phyloP scores from a whole-genome alignment of 2,797 vertebrate species.

The Myotis findleyi region DNA sequence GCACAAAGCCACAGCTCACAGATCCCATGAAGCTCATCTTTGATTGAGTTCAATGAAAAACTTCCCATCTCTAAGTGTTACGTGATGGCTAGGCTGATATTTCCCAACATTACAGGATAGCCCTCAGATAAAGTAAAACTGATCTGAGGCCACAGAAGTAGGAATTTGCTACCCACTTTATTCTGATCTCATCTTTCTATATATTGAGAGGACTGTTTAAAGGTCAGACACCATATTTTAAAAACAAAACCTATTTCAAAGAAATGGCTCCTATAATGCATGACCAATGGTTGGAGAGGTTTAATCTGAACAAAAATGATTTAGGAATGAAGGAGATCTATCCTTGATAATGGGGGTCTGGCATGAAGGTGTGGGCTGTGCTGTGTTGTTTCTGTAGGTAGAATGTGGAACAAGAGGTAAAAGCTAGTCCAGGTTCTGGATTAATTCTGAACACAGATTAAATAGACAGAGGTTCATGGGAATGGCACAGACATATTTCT shows the following conservation, averaged over 20 bases:
- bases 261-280: background rate
- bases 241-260: background rate
- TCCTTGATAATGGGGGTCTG: too few relatives aligned
- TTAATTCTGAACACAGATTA: background rate
- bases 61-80: background rate
- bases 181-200: background rate
- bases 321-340: background rate
- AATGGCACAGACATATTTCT: background rate
- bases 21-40: background rate
- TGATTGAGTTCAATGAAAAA: background rate
- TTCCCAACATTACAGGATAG: background rate
- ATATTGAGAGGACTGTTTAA: background rate
- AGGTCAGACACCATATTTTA: background rate
- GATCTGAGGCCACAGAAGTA: background rate
- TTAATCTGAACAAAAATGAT: background rate
- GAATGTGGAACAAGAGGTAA: background rate
- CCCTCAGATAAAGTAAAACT: background rate
- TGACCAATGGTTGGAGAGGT: too few relatives aligned
- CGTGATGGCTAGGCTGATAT: background rate
- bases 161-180: background rate
- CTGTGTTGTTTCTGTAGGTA: background rate
- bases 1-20: background rate
- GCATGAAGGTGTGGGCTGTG: background rate
- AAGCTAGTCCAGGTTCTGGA: background rate
- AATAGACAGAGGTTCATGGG: background rate